A percentile compares a stretch with the other conserved stretches of the same genome.
These are phyloP conservation scores for Anolis carolinensis DNA, from an alignment of 2,113 vertebrate species.

Conservation along the genomic window DNA sequence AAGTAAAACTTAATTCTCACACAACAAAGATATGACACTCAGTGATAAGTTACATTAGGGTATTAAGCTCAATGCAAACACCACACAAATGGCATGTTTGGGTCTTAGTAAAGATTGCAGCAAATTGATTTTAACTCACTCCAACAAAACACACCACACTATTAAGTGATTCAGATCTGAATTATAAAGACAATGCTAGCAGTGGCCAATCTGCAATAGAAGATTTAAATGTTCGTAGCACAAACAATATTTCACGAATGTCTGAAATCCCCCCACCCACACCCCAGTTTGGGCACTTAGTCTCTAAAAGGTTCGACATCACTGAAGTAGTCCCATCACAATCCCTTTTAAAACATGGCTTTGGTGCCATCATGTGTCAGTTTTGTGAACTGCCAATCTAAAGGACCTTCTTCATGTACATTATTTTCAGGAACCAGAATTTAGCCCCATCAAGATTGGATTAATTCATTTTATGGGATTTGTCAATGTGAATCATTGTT, in stretches of 20 bases:
- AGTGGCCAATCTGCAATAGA: not conserved
- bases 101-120: not conserved
- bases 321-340: not conserved
- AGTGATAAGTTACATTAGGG: not conserved
- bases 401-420: not conserved
- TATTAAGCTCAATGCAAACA: not conserved
- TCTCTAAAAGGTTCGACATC: no score
- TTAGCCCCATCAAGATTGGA: no score
- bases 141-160: no score
- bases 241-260: not conserved
- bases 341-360: slow-evolving; percentile 27
- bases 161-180: not conserved
- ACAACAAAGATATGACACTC: not conserved
- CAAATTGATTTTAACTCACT: no score
- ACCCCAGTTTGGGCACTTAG: no score
- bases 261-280: no score
- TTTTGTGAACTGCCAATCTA: not conserved
- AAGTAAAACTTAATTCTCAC: not conserved
- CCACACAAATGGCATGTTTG: not conserved
- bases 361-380: slow-evolving; percentile 36
- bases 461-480: no score
- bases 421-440: not conserved
- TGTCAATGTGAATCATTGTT: no score
- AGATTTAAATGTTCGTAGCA: not conserved
- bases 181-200: not conserved